Conservation (phyloP, 2,797 vertebrate species). For the Rhinella marina region DNA sequence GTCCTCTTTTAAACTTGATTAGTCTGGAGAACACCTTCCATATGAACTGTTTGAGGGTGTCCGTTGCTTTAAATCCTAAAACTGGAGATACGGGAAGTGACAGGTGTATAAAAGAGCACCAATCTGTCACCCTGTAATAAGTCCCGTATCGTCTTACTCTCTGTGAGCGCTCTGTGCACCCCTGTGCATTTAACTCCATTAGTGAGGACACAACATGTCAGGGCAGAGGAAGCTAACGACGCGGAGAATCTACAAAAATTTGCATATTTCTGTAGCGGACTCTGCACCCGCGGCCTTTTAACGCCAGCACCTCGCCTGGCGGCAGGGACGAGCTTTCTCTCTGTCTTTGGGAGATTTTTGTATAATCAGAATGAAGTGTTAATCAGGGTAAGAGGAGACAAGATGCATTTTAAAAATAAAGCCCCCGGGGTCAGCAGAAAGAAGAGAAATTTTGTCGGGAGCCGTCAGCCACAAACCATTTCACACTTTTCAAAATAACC, state of each 20-base stretch:
- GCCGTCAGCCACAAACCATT: slow-evolving; percentile 49
- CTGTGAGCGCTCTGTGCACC: not conserved
- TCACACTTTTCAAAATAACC: slow-evolving; percentile 61
- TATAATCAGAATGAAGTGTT: slow-evolving; percentile 37
- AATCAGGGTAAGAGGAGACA: slow-evolving; percentile 54
- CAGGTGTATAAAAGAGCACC: slow-evolving; percentile 17
- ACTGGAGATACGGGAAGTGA: not conserved
- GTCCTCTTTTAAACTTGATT: no score
- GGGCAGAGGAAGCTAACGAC: not conserved
- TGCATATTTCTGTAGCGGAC: not conserved
- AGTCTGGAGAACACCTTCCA: not conserved
- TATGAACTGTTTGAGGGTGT: not conserved
- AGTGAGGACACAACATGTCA: not conserved
- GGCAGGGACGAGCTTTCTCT: not conserved
- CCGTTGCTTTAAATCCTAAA: not conserved
- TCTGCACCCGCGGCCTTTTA: not conserved
- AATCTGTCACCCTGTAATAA: not conserved
- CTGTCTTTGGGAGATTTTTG: not conserved
- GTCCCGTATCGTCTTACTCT: not conserved
- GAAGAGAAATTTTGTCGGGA: slow-evolving; percentile 44
- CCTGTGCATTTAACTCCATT: not conserved
- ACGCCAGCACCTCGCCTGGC: not conserved
- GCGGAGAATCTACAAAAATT: not conserved
- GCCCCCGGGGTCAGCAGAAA: slow-evolving; percentile 61
- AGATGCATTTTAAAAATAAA: slow-evolving; percentile 59